These are phyloP conservation scores for Reinhardtius hippoglossoides DNA, from an alignment of 2,113 vertebrate species.

Conservation along the genomic window DNA sequence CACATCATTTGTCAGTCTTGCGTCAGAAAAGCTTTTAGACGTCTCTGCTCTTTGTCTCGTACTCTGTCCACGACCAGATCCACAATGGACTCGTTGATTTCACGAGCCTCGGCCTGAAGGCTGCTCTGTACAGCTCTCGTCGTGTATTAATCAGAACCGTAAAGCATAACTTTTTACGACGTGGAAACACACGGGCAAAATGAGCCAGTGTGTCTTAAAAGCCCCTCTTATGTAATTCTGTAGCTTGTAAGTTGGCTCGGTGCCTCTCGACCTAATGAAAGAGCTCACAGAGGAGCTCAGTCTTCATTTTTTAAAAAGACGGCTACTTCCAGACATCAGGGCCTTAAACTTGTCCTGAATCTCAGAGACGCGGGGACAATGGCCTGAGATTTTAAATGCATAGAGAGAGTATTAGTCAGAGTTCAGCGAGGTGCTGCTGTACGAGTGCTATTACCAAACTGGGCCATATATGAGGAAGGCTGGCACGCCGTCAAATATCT, in stretches of 20 bases:
- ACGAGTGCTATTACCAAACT: constrained; percentile 50
- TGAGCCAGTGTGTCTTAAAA: constrained; percentile 45
- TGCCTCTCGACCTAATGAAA: constrained; percentile 57
- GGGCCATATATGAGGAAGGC: constrained; percentile 45
- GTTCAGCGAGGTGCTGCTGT: constrained; percentile 49
- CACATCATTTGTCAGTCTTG: not conserved
- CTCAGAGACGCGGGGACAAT: constrained; percentile 32
- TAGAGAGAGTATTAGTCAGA: constrained; percentile 37
- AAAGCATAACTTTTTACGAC: constrained; percentile 46
- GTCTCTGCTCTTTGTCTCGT: not conserved
- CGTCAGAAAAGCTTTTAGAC: not conserved
- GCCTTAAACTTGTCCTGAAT: constrained; percentile 7
- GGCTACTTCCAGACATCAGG: constrained; percentile 36
- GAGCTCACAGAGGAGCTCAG: constrained; percentile 45
- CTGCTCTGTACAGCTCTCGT: constrained; percentile 17
- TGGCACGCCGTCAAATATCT: constrained; percentile 66
- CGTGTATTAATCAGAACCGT: constrained; percentile 43
- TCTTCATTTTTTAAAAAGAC: constrained; percentile 6
- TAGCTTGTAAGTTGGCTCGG: constrained; percentile 50
- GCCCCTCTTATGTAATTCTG: constrained; percentile 49
- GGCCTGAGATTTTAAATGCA: constrained; percentile 36
- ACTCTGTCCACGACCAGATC: constrained; percentile 5
- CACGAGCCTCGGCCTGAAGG: constrained; percentile 13
- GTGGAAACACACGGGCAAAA: constrained; percentile 45
- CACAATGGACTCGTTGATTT: constrained; percentile 51